These are phyloP conservation scores for Drosophila rellima DNA, from an alignment of 2,888 invertebrate genomes.

Conservation along the genomic window DNA sequence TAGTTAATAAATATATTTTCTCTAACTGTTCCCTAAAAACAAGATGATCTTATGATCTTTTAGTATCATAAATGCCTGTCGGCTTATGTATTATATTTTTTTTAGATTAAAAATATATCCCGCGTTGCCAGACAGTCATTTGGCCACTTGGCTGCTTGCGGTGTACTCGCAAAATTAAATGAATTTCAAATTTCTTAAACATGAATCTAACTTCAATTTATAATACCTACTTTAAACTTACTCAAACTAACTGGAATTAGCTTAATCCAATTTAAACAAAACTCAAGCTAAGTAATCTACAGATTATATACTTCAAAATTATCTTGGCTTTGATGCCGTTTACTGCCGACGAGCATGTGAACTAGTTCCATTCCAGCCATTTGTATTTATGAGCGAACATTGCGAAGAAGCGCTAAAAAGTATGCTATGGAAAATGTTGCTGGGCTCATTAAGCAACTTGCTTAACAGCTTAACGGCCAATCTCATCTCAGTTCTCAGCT, in stretches of 20 bases:
- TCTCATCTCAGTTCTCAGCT: background rate
- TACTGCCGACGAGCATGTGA: constrained; percentile 5
- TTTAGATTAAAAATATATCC: background rate
- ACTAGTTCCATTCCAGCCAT: constrained; percentile 28
- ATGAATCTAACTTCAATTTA: background rate
- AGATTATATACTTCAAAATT: background rate
- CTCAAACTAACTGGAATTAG: background rate
- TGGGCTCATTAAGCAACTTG: constrained; percentile 65
- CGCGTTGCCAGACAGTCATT: background rate
- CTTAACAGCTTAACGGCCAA: constrained; percentile 29
- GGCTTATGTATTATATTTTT: background rate
- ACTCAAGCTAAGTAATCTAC: background rate
- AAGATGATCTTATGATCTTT: too few species aligned
- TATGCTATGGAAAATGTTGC: constrained; percentile 54
- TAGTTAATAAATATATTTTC: background rate
- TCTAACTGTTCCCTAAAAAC: background rate
- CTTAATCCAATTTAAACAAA: background rate
- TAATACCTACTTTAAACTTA: background rate
- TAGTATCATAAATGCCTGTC: background rate
- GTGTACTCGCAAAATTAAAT: background rate
- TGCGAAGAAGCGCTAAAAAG: constrained; percentile 39
- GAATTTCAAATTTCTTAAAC: background rate
- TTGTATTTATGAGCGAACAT: constrained; percentile 21
- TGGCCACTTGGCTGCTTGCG: too few species aligned
- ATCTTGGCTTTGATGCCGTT: background rate